These are phyloP conservation scores for Trileptium ribeirensis DNA, from an alignment of 2,888 invertebrate genomes.

Conservation along the genomic window DNA sequence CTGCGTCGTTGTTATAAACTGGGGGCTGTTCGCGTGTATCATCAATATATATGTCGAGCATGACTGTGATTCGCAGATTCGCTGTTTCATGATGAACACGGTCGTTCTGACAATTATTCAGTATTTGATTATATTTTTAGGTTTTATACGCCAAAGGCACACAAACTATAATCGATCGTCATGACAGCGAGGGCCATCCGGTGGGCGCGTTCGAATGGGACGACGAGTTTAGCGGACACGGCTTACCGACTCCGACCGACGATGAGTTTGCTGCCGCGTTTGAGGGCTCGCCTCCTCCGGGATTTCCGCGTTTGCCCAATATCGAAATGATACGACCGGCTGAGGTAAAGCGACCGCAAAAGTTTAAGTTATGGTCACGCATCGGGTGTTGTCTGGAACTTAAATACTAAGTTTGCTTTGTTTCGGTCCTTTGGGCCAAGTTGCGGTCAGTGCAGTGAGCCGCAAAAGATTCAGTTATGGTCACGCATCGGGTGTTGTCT, in stretches of 20 bases:
- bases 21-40: no score
- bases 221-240: constrained; percentile 35
- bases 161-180: constrained; percentile 46
- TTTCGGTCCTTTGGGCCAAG: no score
- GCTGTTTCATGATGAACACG: background rate
- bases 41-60: no score
- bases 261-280: constrained; percentile 23
- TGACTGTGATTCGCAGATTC: no score
- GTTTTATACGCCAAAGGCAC: constrained; percentile 46
- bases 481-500: no score
- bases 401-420: no score
- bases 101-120: background rate
- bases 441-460: no score
- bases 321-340: constrained; percentile 91
- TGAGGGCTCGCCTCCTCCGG: constrained; percentile 41
- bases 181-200: constrained; percentile 21
- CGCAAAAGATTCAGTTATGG: no score
- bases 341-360: no score
- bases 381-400: no score
- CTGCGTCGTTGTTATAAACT: no score
- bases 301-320: constrained; percentile 64
- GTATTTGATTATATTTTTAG: constrained; percentile 32
- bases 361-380: no score
- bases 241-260: background rate
- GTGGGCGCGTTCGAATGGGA: constrained; percentile 44